Evolutionary conservation across 2,113 vertebrate species (phyloP).

Genomic region (Nerophis lumbriciformis): DNA sequence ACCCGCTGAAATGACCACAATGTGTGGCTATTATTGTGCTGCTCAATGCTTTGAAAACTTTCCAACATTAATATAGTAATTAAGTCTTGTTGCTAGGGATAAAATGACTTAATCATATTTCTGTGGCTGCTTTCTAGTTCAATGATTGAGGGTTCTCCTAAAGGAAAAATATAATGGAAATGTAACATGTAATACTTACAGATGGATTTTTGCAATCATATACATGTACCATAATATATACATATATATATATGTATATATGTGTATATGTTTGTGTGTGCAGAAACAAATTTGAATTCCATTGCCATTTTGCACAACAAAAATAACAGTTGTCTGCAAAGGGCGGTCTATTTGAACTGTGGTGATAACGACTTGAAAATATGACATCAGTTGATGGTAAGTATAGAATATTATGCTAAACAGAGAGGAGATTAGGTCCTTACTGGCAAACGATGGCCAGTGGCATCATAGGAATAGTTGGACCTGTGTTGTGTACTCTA

Average conservation of each 20-base stretch:
- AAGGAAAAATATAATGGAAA: conserved; percentile 23
- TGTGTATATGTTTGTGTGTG: not conserved
- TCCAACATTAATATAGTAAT: conserved; percentile 33
- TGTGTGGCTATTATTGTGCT: conserved; percentile 44
- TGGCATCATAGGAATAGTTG: not conserved
- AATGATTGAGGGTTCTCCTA: conserved; percentile 13
- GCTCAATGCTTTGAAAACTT: conserved; percentile 43
- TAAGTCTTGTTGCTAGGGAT: conserved; percentile 36
- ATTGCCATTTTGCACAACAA: not conserved
- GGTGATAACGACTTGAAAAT: not conserved
- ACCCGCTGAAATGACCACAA: conserved; percentile 51
- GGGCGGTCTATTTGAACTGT: no score
- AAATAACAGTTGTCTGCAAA: not conserved
- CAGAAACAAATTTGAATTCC: not conserved
- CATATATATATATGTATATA: no score
- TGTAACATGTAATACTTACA: no score
- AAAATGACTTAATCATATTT: conserved; percentile 31
- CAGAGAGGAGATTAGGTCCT: not conserved
- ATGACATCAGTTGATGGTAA: not conserved
- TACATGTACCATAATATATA: no score
- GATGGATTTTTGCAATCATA: no score
- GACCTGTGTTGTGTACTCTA: not conserved
- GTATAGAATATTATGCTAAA: not conserved
- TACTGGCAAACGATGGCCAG: not conserved
- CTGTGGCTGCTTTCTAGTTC: conserved; percentile 25